Percentiles rank a stretch among this genome's conserved stretches.
Conservation (phyloP, 2,888 invertebrate genomes). For the Parasteatoda lunata region DNA sequence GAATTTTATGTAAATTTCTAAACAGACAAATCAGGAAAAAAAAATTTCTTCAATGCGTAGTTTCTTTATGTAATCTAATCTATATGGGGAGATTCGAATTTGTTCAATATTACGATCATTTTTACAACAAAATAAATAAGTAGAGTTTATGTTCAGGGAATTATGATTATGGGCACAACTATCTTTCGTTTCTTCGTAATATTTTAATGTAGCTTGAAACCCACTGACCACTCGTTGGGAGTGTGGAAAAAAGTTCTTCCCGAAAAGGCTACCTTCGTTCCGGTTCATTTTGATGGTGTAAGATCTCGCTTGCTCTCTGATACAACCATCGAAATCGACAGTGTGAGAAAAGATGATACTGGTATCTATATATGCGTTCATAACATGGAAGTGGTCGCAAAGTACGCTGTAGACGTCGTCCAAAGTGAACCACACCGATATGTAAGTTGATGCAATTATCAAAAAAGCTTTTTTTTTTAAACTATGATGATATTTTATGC, state of each 20-base stretch:
- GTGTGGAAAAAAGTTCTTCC: conserved; percentile 43
- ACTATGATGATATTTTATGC: no score
- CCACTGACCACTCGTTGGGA: not conserved
- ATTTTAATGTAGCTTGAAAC: conserved; percentile 8
- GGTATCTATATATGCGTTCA: conserved; percentile 49
- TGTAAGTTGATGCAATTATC: conserved; percentile 27
- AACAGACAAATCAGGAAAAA: no score
- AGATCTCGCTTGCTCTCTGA: conserved; percentile 24
- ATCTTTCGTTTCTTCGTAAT: not conserved
- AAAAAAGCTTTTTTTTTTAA: no score
- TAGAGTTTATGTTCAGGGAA: no score
- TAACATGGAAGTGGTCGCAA: conserved; percentile 28
- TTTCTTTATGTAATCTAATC: no score
- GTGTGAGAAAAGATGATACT: conserved; percentile 26
- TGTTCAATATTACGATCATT: no score
- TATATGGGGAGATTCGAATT: no score
- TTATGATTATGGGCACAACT: not conserved
- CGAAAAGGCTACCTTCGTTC: conserved; percentile 24
- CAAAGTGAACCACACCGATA: conserved; percentile 52
- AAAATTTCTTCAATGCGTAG: no score
- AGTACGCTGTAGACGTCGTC: conserved; percentile 45
- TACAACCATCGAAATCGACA: conserved; percentile 39
- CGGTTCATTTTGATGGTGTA: conserved; percentile 38
- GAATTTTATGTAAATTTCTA: no score
- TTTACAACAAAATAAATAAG: no score